Base-by-base conservation (phyloP, 2,888 invertebrate genomes). In the Abrostola tripartita region DNA sequence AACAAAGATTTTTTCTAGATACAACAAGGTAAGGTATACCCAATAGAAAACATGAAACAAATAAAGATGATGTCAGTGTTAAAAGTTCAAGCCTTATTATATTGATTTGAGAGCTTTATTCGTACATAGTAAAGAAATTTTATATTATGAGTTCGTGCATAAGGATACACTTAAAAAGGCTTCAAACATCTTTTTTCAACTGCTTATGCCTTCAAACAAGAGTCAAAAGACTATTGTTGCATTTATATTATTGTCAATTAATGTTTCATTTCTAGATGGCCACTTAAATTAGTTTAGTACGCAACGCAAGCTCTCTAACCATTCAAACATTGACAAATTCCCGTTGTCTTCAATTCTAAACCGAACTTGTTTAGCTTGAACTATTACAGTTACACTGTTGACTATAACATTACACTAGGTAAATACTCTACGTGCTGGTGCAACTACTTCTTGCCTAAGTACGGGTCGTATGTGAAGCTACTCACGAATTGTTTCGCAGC, bases 401-500 rank as follows among this genome's bases (percentile, higher is more conserved):
- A 82, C 86, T 87, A 85, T 70, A 76, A 78, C 55, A 71, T 67
- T 77, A 78, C 67, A 52, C 67, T 81, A 77, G 76, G 84, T 76
- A 69, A 81, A 81, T 73, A 81, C 79, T 83, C 79, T 85, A 76
- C 38, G 86, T 88, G 72, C 65, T 71, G 84, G 84, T 81, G 87
- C 77, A 57, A 82, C 89, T 92, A 94, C 88, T 94, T 93, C 83
- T 94, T 94, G 78, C 93, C 93, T 76, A 91, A 81, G 82, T 85
- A 95, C 49, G 91, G 91, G 83, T 95, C 93, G 90, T 93, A 95
- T 68, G 92, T 92, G 91, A 95, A 94, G 86, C 95, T 95, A 95
- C 96, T 96, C 94, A 97, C 96, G 87, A 96, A 97, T 92, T 95
- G 95, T 76, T 96, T 95, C 52, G 92, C 90, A 12, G 87, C 70